Conservation (phyloP, 1,140 invertebrate species). For the Drosophila repleta region DNA sequence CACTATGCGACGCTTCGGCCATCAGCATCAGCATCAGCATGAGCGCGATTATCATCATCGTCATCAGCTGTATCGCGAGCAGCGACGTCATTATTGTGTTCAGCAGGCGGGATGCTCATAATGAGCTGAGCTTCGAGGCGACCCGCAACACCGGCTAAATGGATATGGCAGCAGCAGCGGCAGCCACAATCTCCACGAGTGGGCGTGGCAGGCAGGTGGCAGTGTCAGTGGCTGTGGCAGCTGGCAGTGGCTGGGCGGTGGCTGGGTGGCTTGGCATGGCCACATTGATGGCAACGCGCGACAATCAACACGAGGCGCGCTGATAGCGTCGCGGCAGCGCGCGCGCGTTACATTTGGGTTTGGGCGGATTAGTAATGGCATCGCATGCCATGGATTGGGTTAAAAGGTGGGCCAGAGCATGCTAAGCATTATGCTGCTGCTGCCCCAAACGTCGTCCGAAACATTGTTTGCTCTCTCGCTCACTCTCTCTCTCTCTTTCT, state of each 20-base stretch:
- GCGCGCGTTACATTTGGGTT: constrained; percentile 24
- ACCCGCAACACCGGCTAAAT: constrained; percentile 44
- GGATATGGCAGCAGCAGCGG: constrained; percentile 27
- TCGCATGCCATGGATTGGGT: constrained; percentile 33
- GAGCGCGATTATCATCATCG: constrained; percentile 24
- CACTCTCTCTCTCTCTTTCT: background rate
- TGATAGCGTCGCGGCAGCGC: constrained; percentile 53
- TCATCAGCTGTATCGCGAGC: constrained; percentile 5
- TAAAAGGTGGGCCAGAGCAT: constrained; percentile 61
- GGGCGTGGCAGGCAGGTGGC: too few species aligned
- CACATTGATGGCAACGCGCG: constrained; percentile 75
- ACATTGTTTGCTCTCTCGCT: constrained; percentile 64
- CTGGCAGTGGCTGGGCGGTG: background rate
- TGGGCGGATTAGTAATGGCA: constrained; percentile 71
- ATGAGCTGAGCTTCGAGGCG: constrained; percentile 27
- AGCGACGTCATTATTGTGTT: background rate
- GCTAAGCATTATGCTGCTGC: constrained; percentile 58
- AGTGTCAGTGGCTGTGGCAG: too few species aligned
- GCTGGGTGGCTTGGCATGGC: constrained; percentile 1
- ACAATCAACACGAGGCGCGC: constrained; percentile 74
- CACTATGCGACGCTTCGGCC: constrained; percentile 55
- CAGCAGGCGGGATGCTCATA: constrained; percentile 50
- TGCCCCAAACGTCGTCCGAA: constrained; percentile 20
- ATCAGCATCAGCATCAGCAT: constrained; percentile 17
- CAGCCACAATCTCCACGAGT: too few species aligned